Percentiles rank a stretch among this genome's conserved stretches.
Evolutionary conservation across 2,113 vertebrate genomes (phyloP).

Genomic region (Poeciliopsis prolifica): DNA sequence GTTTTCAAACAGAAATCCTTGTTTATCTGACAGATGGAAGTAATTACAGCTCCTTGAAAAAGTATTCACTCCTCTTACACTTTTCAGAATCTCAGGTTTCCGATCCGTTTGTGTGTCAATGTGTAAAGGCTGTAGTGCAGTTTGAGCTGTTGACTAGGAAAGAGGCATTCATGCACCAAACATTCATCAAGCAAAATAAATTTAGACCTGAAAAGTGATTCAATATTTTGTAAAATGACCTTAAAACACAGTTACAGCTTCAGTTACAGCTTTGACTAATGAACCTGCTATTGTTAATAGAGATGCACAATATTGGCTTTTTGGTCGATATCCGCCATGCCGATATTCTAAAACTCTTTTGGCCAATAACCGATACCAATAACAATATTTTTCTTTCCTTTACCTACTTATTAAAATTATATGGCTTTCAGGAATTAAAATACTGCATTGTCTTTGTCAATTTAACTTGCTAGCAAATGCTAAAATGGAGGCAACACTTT

Average conservation of each 20-base stretch:
- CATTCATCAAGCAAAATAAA: neutral
- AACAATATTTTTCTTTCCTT: no score
- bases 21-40: constrained; percentile 1
- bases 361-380: no score
- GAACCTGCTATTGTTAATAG: neutral
- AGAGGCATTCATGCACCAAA: neutral
- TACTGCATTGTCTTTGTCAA: no score
- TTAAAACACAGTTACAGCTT: neutral
- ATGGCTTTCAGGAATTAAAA: no score
- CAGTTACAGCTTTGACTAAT: neutral
- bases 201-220: neutral
- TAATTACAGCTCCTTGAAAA: neutral
- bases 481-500: no score
- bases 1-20: constrained; percentile 18
- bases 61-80: neutral
- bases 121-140: neutral
- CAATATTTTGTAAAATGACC: neutral
- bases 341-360: no score
- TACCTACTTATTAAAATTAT: no score
- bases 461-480: no score
- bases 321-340: no score
- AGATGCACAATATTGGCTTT: no score
- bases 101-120: neutral
- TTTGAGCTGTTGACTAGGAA: neutral
- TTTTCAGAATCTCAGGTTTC: neutral